Base-by-base conservation (phyloP, 2,797 vertebrate genomes). In the Meda fulgida region DNA sequence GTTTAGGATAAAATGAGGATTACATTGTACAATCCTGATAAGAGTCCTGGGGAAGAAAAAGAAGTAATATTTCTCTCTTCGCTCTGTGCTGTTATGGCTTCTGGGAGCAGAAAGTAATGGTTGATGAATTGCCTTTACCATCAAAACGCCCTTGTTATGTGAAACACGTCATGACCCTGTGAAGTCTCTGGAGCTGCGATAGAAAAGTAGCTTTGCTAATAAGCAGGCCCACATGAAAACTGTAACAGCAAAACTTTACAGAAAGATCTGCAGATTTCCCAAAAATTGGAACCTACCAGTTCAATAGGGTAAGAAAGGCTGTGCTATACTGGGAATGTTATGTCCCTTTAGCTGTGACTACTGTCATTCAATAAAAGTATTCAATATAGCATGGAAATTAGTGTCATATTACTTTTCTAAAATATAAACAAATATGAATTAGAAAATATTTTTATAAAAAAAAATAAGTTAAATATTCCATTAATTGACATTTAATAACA, bases 101-200 rank as follows among this genome's bases (percentile, higher is more conserved):
- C 75, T 84, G 75, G 51, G 73, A 55, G 63, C 36, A 53, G 43
- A 70, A 48, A 69, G 21, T 26, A 58, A 84, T 69, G 79, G 40
- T 58, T 80, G 51, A 80, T 81, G 60, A 76, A 84, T 67, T 58
- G 83, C 58, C 51, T 80, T 84, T 60, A 70, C 58, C 79, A 80
- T 84, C 77, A 70, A 70, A 84, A 76, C 14, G 80, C 38, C 46
- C 70, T 58, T 86, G 60, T 48, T 84, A 69, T 69, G 70, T 76
- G 26, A 67, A 71, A 26, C 67, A 70, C 69, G 23, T 77, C 21
- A 16, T 40, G 71, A 76, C 71, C 43, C 72, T 14, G 60, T 75
- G 16, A 36, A 53, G 48, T 84, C 83, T 78, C 65, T 78, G 26
- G 75, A 84, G 75, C 51, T 78, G 48, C 4, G 13, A 60, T 31